A percentile compares a stretch with the other conserved stretches of the same genome.
Conservation (phyloP, 2,113 vertebrate genomes). For the Tauraco erythrolophus region DNA sequence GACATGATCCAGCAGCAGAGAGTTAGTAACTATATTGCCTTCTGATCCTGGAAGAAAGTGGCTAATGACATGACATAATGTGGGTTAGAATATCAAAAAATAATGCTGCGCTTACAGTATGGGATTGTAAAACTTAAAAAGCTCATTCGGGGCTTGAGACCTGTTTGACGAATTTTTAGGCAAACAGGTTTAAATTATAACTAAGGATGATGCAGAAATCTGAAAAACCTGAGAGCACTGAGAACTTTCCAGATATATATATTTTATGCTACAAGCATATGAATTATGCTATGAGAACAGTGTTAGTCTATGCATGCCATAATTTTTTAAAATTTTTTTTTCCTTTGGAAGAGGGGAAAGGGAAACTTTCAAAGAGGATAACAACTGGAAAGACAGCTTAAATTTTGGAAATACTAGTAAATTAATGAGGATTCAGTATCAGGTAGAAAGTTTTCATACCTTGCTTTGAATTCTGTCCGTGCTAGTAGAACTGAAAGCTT, state of each 20-base stretch:
- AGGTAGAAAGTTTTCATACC: neutral
- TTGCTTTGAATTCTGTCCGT: neutral
- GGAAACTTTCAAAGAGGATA: neutral
- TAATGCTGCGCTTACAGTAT: neutral
- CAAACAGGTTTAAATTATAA: neutral
- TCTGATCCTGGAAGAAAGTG: neutral
- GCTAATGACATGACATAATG: neutral
- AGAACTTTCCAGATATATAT: accelerated
- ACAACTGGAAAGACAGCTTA: neutral
- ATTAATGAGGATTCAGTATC: neutral
- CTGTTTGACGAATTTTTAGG: neutral
- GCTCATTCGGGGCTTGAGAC: neutral
- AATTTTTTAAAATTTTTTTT: neutral
- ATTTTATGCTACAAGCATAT: neutral
- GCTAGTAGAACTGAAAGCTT: neutral
- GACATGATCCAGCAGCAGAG: slow-evolving; percentile 90
- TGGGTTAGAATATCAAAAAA: neutral
- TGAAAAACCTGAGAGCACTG: neutral
- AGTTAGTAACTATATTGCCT: slow-evolving; percentile 80
- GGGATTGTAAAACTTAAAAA: neutral
- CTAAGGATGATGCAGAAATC: neutral
- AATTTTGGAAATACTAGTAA: neutral
- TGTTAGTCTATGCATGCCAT: neutral
- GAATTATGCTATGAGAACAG: neutral
- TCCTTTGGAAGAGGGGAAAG: neutral